phyloP scores from a whole-genome alignment of 1,140 invertebrate genomes.

The Paracyclopina nana region DNA sequence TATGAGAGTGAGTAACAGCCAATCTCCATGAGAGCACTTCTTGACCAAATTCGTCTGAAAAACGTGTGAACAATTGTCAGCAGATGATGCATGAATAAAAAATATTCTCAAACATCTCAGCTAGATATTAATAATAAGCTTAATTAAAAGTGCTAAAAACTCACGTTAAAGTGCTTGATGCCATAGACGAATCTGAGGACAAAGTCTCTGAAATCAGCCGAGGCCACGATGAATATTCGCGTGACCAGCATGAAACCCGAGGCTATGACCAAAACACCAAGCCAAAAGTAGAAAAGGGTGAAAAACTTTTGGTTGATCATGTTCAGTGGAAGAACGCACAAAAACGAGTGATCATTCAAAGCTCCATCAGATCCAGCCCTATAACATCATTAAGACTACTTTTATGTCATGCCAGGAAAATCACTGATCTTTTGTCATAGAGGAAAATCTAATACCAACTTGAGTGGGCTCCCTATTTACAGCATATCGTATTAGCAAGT shows the following conservation, averaged over 20 bases:
- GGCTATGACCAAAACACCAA: neutral
- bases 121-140: neutral
- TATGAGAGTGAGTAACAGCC: neutral
- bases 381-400: too few species aligned
- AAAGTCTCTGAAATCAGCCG: neutral
- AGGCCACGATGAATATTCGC: neutral
- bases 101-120: neutral
- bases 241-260: neutral
- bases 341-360: neutral
- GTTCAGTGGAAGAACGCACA: neutral
- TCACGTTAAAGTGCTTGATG: constrained; percentile 1
- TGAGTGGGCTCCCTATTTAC: too few species aligned
- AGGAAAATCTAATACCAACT: too few species aligned
- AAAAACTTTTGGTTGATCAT: neutral
- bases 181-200: neutral
- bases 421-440: too few species aligned
- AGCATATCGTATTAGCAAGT: too few species aligned
- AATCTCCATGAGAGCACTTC: neutral
- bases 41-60: too few species aligned
- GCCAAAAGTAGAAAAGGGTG: neutral
- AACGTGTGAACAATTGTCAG: too few species aligned
- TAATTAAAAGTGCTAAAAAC: neutral
- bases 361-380: too few species aligned
- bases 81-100: neutral
- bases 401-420: too few species aligned